These are phyloP conservation scores for Spheniscus humboldti DNA, from an alignment of 2,797 vertebrate genomes.

Conservation along the genomic window DNA sequence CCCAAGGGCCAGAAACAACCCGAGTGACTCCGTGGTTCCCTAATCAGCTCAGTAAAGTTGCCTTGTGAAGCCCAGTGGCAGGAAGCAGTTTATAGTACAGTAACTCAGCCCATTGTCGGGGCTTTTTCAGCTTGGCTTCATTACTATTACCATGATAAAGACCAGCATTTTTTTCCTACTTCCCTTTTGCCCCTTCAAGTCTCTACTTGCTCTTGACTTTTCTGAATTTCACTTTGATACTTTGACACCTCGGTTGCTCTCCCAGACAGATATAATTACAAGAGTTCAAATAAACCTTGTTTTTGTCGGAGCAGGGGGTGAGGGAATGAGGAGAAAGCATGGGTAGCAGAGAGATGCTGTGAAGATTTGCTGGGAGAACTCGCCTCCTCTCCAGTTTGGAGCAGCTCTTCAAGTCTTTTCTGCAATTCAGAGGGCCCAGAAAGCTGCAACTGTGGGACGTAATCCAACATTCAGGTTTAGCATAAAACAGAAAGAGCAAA, in stretches of 20 bases:
- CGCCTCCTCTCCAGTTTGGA: not conserved
- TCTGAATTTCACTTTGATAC: conserved; percentile 53
- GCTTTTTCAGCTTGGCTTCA: not conserved
- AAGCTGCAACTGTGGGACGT: not conserved
- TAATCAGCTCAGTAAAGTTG: not conserved
- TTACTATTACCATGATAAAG: conserved; percentile 55
- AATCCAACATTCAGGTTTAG: not conserved
- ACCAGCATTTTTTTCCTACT: not conserved
- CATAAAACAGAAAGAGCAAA: not conserved
- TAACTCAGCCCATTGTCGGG: conserved; percentile 47
- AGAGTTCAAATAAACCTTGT: not conserved
- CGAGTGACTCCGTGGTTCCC: not conserved
- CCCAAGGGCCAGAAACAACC: not conserved
- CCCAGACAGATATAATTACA: conserved; percentile 47
- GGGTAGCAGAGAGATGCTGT: not conserved
- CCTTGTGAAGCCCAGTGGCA: not conserved
- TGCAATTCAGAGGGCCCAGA: not conserved
- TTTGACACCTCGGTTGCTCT: conserved; percentile 5
- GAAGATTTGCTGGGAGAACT: not conserved
- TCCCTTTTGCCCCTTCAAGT: conserved; percentile 32
- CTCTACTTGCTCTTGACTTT: conserved; percentile 29
- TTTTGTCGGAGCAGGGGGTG: not conserved
- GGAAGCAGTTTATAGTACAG: conserved; percentile 54
- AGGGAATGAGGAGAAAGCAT: not conserved
- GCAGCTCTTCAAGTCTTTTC: not conserved